phyloP scores from a whole-genome alignment of 1,140 invertebrate species.

The Gryon sp. region DNA sequence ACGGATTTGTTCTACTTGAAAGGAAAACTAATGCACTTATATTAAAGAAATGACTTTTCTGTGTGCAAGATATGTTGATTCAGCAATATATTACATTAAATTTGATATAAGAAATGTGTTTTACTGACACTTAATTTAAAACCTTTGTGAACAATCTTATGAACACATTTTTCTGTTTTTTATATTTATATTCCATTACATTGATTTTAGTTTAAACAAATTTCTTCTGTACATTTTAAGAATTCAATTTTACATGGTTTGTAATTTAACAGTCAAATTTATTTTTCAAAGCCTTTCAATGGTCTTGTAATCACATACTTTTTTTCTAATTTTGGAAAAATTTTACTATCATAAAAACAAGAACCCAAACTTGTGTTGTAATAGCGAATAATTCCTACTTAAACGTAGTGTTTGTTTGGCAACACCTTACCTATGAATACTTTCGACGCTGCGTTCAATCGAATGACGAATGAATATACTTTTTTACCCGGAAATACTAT shows the following conservation, averaged over 20 bases:
- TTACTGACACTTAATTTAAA: constrained; percentile 19
- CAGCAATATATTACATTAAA: constrained; percentile 23
- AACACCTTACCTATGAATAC: constrained; percentile 39
- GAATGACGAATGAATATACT: constrained; percentile 58
- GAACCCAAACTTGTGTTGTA: too few relatives aligned
- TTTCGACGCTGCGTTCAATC: constrained; percentile 32
- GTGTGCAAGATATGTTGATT: constrained; percentile 34
- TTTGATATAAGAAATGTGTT: constrained; percentile 9
- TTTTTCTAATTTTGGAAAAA: too few relatives aligned
- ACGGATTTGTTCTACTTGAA: constrained; percentile 49
- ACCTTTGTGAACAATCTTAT: too few relatives aligned
- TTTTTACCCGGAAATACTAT: constrained; percentile 42
- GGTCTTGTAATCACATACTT: too few relatives aligned
- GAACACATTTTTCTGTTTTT: neutral
- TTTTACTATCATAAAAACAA: too few relatives aligned
- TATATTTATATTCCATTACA: neutral
- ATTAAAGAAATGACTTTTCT: constrained; percentile 13
- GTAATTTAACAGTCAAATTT: too few relatives aligned
- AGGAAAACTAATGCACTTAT: constrained; percentile 41
- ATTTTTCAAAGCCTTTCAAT: too few relatives aligned
- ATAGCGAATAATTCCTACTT: too few relatives aligned
- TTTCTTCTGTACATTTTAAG: too few relatives aligned
- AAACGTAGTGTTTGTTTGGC: constrained; percentile 39
- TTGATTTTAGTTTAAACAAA: neutral
- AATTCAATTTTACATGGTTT: too few relatives aligned